These are phyloP conservation scores for Eriosoma lanigerum DNA, from an alignment of 1,140 invertebrate genomes.

Conservation along the genomic window DNA sequence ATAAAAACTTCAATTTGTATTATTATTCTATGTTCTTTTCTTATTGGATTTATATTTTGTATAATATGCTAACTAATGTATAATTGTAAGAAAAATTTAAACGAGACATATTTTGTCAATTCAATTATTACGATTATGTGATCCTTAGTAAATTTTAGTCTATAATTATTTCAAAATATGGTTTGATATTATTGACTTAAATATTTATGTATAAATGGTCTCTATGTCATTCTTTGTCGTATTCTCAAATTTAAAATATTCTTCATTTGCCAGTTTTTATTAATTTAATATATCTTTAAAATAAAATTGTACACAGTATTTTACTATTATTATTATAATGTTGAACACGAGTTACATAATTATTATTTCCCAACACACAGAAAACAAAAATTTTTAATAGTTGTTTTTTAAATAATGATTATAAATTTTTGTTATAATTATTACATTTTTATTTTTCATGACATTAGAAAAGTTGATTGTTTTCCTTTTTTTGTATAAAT, in stretches of 20 bases:
- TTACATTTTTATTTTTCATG: background rate
- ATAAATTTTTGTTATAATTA: background rate
- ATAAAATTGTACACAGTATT: background rate
- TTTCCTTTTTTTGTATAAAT: background rate
- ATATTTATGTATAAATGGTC: too few relatives aligned
- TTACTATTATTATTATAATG: background rate
- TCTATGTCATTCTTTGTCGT: background rate
- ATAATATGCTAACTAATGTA: background rate
- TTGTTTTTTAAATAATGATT: too few relatives aligned
- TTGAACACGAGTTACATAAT: too few relatives aligned
- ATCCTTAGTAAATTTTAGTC: too few relatives aligned
- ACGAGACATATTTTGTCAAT: constrained; percentile 13
- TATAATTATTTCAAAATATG: too few relatives aligned
- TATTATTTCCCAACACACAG: too few relatives aligned
- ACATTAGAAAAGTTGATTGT: background rate
- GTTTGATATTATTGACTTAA: too few relatives aligned
- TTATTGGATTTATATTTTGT: constrained; percentile 4
- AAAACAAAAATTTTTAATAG: too few relatives aligned
- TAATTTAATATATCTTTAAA: background rate
- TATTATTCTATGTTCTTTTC: too few relatives aligned
- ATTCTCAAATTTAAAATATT: background rate
- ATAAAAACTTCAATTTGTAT: constrained; percentile 12
- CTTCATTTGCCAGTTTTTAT: background rate
- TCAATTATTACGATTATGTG: too few relatives aligned
- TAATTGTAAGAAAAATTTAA: background rate